Percentiles rank a stretch among this genome's conserved stretches.
Evolutionary conservation across 2,797 vertebrate genomes (phyloP).

Genomic region (Steatocranus sp.): DNA sequence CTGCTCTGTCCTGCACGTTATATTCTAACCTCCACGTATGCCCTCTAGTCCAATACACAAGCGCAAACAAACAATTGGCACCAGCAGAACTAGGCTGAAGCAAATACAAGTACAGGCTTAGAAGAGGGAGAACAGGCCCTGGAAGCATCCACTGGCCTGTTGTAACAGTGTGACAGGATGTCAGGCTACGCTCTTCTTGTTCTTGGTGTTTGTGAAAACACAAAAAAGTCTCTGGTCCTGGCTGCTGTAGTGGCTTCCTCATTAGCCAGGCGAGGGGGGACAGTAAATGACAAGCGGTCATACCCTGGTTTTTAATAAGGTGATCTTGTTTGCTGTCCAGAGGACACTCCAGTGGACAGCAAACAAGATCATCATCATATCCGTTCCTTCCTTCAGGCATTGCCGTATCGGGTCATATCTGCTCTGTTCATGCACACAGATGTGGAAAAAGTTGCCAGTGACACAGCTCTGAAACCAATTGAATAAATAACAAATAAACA

Average conservation of each 20-base stretch:
- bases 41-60: background rate
- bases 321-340: background rate
- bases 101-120: conserved; percentile 16
- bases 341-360: conserved; percentile 13
- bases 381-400: background rate
- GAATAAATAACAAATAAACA: background rate
- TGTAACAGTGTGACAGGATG: conserved; percentile 42
- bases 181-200: conserved; percentile 3
- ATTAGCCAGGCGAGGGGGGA: conserved; percentile 29
- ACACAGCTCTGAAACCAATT: background rate
- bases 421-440: background rate
- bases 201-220: conserved; percentile 10
- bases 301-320: conserved; percentile 13
- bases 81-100: conserved; percentile 14
- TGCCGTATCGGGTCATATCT: background rate
- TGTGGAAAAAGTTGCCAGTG: background rate
- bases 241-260: conserved; percentile 17
- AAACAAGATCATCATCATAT: background rate
- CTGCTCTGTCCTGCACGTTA: background rate
- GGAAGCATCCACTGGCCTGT: conserved; percentile 32
- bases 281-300: conserved; percentile 34
- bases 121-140: conserved; percentile 15
- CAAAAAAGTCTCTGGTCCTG: background rate
- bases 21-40: background rate
- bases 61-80: conserved; percentile 7